Evolutionary conservation across 2,797 vertebrate genomes (phyloP), one percentile per base, ranked within the genome.

Genomic region (Leptodactylus fallax): DNA sequence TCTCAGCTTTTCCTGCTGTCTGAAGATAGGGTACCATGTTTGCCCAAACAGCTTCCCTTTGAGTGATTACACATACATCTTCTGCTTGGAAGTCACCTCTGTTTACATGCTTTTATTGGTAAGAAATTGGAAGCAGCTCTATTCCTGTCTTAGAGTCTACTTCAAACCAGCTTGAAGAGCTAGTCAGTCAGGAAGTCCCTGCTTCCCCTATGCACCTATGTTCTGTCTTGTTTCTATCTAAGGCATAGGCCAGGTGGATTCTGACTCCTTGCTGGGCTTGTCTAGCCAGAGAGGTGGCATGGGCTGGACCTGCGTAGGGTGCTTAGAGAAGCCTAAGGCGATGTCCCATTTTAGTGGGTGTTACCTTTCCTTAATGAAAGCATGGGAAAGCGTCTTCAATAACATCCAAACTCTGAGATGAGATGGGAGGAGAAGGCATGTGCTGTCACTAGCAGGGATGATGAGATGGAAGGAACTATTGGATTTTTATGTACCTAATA

Each of bases 311-410:
- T 60, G 84, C 61, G 78, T 86, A 89, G 69, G 61, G 79, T 82
- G 79, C 60, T 86, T 88, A 69, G 49, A 83, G 74, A 72, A 55
- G 88, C 88, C 88, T 89, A 49, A 27, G 85, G 88, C 88, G 86
- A 81, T 89, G 88, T 89, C 88, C 88, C 85, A 86, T 89, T 89
- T 83, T 25, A 83, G 61, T 86, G 79, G 88, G 85, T 79, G 85
- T 89, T 79, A 51, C 88, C 74, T 86, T 60, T 74, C 55, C 25
- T n/a, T 79, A 74, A 82, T 76, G 60, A 89, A 86, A 83, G 84
- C 88, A 86, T 89, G 88, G 85, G 88, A 89, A 89, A 36, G 55
- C 80, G 67, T 86, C 79, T 89, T 63, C n/a, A 60, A 79, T 83
- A 69, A 69, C 71, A 74, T 58, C 65, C 77, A 80, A 49, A 80